phyloP scores from a whole-genome alignment of 2,888 invertebrate genomes.

The Dryobota labecula region DNA sequence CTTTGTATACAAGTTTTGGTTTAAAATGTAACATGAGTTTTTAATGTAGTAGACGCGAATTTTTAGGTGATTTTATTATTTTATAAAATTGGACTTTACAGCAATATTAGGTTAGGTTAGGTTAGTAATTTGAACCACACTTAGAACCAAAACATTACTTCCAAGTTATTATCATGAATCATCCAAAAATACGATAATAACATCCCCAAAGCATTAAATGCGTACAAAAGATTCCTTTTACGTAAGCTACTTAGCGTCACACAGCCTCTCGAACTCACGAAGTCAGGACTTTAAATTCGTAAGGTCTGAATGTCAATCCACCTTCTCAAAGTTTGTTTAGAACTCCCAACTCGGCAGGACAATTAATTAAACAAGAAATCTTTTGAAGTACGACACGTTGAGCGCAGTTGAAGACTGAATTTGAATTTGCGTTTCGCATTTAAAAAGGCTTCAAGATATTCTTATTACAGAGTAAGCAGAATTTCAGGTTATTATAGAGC shows the following conservation, averaged over 20 bases:
- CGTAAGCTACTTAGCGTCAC: slow-evolving; percentile 47
- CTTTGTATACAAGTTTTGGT: no score
- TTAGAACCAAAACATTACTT: background rate
- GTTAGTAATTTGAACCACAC: background rate
- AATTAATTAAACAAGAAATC: slow-evolving; percentile 59
- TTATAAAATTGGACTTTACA: background rate
- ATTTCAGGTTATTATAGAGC: background rate
- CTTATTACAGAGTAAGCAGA: background rate
- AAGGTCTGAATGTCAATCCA: slow-evolving; percentile 49
- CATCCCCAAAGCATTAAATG: background rate
- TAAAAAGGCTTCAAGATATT: slow-evolving; percentile 9
- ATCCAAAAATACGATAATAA: slow-evolving; percentile 15
- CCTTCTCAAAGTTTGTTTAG: slow-evolving; percentile 49
- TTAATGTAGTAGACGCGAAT: background rate
- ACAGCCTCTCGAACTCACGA: slow-evolving; percentile 15
- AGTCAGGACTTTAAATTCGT: slow-evolving; percentile 46
- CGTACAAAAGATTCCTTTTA: slow-evolving; percentile 36
- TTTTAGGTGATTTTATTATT: background rate
- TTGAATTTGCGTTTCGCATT: slow-evolving; percentile 38
- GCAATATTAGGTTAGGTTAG: background rate
- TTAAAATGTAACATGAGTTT: background rate
- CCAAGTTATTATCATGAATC: background rate
- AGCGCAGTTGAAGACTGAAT: slow-evolving; percentile 50
- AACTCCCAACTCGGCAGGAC: slow-evolving; percentile 50
- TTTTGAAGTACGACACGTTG: slow-evolving; percentile 44